Evolutionary conservation across 2,888 invertebrate species (phyloP).

Genomic region (Nudaria mundana): DNA sequence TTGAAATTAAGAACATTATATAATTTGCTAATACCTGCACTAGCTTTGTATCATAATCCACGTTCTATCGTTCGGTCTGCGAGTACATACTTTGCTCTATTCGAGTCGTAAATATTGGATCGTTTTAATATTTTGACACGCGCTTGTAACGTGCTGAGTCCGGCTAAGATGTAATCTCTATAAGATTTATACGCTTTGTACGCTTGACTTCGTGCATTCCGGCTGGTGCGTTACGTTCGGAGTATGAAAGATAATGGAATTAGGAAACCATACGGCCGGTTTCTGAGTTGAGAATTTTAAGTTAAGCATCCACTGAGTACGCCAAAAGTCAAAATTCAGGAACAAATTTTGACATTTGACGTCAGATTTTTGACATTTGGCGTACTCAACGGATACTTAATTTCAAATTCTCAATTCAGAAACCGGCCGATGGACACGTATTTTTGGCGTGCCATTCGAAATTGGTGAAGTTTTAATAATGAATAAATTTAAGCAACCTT

Average conservation of each 20-base stretch:
- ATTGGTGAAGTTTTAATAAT: constrained; percentile 18
- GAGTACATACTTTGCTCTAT: constrained; percentile 20
- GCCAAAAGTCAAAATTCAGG: no score
- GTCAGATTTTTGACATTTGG: no score
- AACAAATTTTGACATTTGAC: no score
- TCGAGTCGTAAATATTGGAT: constrained; percentile 16
- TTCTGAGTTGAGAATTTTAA: no score
- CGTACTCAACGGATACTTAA: no score
- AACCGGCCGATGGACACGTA: no score
- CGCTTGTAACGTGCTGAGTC: constrained; percentile 47
- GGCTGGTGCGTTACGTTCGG: constrained; percentile 67
- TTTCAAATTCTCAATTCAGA: no score
- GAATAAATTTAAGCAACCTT: constrained; percentile 8
- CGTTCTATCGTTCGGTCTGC: constrained; percentile 21
- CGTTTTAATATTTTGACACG: constrained; percentile 25
- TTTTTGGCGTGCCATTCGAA: constrained; percentile 22
- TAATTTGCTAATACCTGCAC: constrained; percentile 21
- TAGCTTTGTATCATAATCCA: constrained; percentile 15
- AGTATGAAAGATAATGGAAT: constrained; percentile 15
- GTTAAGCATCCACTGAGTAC: no score
- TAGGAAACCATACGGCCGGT: no score
- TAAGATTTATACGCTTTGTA: constrained; percentile 73
- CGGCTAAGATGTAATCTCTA: constrained; percentile 65
- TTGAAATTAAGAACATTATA: constrained; percentile 11
- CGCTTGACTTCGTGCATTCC: constrained; percentile 76